phyloP scores from a whole-genome alignment of 2,888 invertebrate species.

The Machimus rusticus region DNA sequence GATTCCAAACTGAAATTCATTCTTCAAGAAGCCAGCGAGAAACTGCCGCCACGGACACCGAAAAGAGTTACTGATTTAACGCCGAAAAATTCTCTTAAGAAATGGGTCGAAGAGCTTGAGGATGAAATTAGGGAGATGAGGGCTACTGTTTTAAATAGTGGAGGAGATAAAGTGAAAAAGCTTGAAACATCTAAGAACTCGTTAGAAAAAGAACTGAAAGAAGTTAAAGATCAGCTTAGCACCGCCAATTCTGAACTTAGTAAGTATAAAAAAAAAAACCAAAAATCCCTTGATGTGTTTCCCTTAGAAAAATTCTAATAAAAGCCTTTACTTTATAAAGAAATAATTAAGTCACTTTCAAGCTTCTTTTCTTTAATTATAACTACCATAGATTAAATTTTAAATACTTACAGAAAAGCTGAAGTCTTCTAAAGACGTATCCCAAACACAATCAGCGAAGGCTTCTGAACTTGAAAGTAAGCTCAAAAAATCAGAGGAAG shows the following conservation, averaged over 20 bases:
- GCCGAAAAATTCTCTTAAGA: slow-evolving; percentile 67
- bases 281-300: no score
- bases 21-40: slow-evolving; percentile 71
- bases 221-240: slow-evolving; percentile 70
- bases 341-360: neutral
- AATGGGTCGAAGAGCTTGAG: slow-evolving; percentile 87
- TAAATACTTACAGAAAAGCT: slow-evolving; percentile 53
- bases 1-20: slow-evolving; percentile 72
- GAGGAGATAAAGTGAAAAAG: slow-evolving; percentile 64
- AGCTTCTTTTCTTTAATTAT: neutral
- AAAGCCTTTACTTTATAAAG: neutral
- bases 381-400: neutral
- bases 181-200: slow-evolving; percentile 72
- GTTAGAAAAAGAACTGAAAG: slow-evolving; percentile 72
- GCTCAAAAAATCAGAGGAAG: slow-evolving; percentile 73
- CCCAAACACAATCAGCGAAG: slow-evolving; percentile 66
- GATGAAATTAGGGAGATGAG: slow-evolving; percentile 75
- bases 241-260: slow-evolving; percentile 66
- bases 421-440: slow-evolving; percentile 47
- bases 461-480: slow-evolving; percentile 72
- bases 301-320: no score
- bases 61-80: slow-evolving; percentile 75
- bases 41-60: slow-evolving; percentile 73
- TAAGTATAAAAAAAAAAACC: slow-evolving; percentile 47
- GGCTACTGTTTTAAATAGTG: slow-evolving; percentile 60